Base-by-base conservation (phyloP, 2,888 invertebrate genomes). In the Tyria jacobaeae region DNA sequence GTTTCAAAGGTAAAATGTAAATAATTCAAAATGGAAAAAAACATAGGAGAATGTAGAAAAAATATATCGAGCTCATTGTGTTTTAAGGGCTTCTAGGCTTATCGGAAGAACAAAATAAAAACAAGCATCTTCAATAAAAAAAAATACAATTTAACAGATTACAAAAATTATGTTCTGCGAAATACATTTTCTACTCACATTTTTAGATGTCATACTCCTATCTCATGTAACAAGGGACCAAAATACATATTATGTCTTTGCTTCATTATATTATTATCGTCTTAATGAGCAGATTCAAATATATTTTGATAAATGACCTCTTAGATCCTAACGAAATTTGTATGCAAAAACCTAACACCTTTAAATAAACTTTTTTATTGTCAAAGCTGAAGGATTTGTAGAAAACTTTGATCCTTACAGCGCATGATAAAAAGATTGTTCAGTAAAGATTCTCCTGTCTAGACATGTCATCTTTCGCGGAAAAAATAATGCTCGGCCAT, bases 401-500 rank as follows among this genome's bases (percentile, higher is more conserved):
- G 5, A 12, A 21, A 44, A 21, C 21, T 35, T 12, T 21, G 21
- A 34, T 47, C 24, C 21, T 52, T 2, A n/a, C 24, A 39, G 25
- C n/a, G 24, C 12, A 6, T 56, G 35, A 24, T 48, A 48, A 25
- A 56, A 56, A 24, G 3, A 15, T 34, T 47, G 44, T 47, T 34
- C 14, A 25, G 15, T 27, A 12, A 39, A 49, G 55, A 49, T 37
- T 31, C 34, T 25, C 5, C 44, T 44, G 58, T 47, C 52, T 59
- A 59, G 47, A 54, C 54, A 37, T 31, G 48, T 48, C 37, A 5
- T 37, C 21, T 60, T 59, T 54, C 48, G 37, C 47, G 31, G 27
- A 27, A 31, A 44, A 52, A 58, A 24, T 58, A 44, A 35, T 35
- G 10, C 5, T 3, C 50, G 14, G 15, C 58, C 44, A 52, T 53